These are phyloP conservation scores for Micromussa lordhowensis DNA, from an alignment of 92 coral and sea anemone species.

Conservation along the genomic window DNA sequence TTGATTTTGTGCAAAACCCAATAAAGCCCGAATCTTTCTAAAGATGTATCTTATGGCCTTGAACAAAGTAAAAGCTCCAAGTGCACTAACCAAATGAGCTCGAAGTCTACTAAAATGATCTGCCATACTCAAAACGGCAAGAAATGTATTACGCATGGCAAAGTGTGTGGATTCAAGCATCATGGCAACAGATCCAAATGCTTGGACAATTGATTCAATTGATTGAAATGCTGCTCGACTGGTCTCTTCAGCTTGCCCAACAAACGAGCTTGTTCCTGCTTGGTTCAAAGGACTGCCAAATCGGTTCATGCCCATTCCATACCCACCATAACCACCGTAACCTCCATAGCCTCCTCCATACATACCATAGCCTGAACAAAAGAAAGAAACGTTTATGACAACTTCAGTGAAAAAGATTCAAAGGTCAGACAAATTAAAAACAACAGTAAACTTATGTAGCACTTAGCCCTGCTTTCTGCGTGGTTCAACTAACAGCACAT, in stretches of 20 bases:
- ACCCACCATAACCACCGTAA: slow-evolving; percentile 78
- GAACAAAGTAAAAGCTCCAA: slow-evolving; percentile 86
- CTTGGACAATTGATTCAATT: slow-evolving; percentile 94
- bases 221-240: slow-evolving; percentile 96
- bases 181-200: slow-evolving; percentile 98
- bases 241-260: slow-evolving; percentile 92
- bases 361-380: slow-evolving; percentile 62
- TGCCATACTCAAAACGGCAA: slow-evolving; percentile 96
- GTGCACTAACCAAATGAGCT: slow-evolving; percentile 76
- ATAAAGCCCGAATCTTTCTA: slow-evolving; percentile 69
- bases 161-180: slow-evolving; percentile 98
- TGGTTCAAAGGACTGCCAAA: slow-evolving; percentile 64
- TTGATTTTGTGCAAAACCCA: slow-evolving; percentile 66
- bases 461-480: too few species aligned
- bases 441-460: too few species aligned
- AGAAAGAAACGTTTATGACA: not conserved
- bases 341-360: slow-evolving; percentile 78
- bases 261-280: slow-evolving; percentile 80
- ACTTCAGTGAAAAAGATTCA: not conserved
- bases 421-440: not conserved
- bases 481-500: too few species aligned
- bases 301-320: slow-evolving; percentile 67
- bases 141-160: slow-evolving; percentile 91
- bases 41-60: slow-evolving; percentile 74
- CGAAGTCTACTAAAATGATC: slow-evolving; percentile 95